Evolutionary conservation across 2,113 vertebrate genomes (phyloP).

Genomic region (Macquaria australasica): DNA sequence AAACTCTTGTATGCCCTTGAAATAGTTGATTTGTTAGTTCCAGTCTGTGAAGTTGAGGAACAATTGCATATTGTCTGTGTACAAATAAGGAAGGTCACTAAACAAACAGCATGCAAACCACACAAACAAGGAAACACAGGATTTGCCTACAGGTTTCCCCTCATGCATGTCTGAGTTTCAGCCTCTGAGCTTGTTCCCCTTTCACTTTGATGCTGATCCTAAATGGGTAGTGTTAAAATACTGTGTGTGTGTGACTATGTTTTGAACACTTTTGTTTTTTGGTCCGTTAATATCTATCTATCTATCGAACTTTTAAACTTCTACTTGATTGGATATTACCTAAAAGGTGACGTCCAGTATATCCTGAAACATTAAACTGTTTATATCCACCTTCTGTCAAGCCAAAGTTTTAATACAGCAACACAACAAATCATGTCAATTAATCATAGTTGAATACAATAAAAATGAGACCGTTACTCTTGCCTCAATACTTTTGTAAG

Average conservation of each 20-base stretch:
- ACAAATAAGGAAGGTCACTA: conserved; percentile 23
- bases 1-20: not conserved
- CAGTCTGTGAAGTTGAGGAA: not conserved
- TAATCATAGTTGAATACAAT: not conserved
- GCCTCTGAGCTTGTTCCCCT: conserved; percentile 20
- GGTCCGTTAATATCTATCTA: too few relatives aligned
- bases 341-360: not conserved
- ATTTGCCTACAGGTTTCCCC: conserved; percentile 36
- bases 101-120: conserved; percentile 57
- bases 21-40: not conserved
- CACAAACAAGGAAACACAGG: conserved; percentile 38
- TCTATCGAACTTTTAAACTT: not conserved
- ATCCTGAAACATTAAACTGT: not conserved
- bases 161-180: conserved; percentile 23
- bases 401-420: not conserved
- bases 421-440: not conserved
- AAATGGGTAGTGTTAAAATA: not conserved
- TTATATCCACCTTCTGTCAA: not conserved
- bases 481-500: not conserved
- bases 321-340: not conserved
- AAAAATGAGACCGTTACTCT: not conserved
- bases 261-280: not conserved
- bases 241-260: not conserved
- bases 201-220: conserved; percentile 15
- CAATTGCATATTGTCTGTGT: conserved; percentile 5